These are phyloP conservation scores for Etheostoma cragini DNA, from an alignment of 2,113 vertebrate species.

Conservation along the genomic window DNA sequence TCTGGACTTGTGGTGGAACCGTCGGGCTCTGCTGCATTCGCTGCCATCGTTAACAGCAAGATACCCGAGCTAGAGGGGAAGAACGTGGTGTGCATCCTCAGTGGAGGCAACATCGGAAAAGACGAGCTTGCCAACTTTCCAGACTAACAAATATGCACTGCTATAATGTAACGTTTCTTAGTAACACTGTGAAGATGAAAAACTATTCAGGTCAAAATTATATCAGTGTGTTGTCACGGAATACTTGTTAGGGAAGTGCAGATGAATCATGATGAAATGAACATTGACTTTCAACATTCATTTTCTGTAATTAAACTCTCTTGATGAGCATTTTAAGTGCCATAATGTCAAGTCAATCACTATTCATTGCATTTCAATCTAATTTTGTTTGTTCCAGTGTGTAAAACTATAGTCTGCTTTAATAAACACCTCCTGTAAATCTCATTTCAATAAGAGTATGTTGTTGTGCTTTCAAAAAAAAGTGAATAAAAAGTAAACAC, in stretches of 20 bases:
- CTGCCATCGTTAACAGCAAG: slow-evolving; percentile 76
- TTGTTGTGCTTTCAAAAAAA: neutral
- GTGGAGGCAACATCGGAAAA: slow-evolving; percentile 83
- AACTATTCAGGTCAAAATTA: neutral
- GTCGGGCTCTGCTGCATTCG: slow-evolving; percentile 81
- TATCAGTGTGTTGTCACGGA: neutral
- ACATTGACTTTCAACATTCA: neutral
- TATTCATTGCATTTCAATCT: neutral
- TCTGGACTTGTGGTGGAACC: slow-evolving; percentile 84
- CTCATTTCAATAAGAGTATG: neutral
- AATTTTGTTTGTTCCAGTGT: neutral
- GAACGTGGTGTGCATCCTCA: slow-evolving; percentile 79
- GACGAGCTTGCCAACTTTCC: slow-evolving; percentile 80
- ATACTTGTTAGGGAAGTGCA: neutral
- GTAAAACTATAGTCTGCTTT: neutral
- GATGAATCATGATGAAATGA: neutral
- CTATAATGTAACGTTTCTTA: neutral
- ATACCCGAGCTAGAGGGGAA: slow-evolving; percentile 78
- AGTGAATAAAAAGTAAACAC: neutral
- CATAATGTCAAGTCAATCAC: neutral
- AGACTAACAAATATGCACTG: slow-evolving; percentile 47
- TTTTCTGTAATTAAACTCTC: neutral
- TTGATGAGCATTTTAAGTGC: neutral
- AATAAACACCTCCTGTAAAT: neutral
- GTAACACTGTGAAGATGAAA: neutral